Conservation (phyloP, 2,113 vertebrate species). For the Neotragus pygmaeus region DNA sequence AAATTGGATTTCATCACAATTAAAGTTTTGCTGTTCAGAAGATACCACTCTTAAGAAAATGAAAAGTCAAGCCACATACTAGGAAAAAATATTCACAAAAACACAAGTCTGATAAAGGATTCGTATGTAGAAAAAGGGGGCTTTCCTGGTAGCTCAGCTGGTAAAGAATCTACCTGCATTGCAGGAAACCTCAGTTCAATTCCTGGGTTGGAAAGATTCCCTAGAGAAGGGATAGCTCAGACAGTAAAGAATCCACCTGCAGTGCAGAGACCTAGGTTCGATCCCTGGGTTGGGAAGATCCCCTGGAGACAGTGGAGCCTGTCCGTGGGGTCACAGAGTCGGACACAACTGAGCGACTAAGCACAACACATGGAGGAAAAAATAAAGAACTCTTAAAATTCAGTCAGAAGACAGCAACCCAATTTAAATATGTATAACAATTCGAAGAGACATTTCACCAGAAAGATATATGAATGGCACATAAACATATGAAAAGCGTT, state of each 20-base stretch:
- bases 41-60: neutral
- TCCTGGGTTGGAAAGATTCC: neutral
- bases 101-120: neutral
- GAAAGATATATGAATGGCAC: neutral
- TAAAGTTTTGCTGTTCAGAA: neutral
- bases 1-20: neutral
- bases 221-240: neutral
- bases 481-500: neutral
- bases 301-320: neutral
- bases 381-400: neutral
- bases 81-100: neutral
- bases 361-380: neutral
- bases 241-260: neutral
- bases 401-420: neutral
- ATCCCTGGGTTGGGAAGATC: neutral
- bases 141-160: neutral
- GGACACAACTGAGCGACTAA: neutral
- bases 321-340: neutral
- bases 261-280: neutral
- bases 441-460: neutral
- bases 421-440: neutral
- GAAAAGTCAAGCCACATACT: neutral
- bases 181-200: neutral
- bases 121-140: neutral
- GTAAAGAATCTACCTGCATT: neutral